These are phyloP conservation scores for Subacronicta megacephala DNA, from an alignment of 2,888 invertebrate species.

Conservation along the genomic window DNA sequence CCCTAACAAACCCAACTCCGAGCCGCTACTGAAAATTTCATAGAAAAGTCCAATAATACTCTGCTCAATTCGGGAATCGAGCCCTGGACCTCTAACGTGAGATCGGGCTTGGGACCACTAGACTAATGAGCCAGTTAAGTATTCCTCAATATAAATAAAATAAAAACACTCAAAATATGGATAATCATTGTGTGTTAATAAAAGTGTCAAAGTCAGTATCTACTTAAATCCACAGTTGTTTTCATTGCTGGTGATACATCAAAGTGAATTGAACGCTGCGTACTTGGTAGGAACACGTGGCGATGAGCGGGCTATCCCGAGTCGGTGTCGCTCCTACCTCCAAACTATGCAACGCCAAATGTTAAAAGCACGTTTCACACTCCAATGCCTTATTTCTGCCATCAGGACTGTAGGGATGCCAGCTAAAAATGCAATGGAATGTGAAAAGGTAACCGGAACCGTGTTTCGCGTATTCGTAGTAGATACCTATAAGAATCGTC, in stretches of 20 bases:
- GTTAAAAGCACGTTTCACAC: slow-evolving; percentile 30
- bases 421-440: slow-evolving; percentile 56
- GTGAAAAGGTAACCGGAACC: slow-evolving; percentile 46
- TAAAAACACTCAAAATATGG: too few relatives aligned
- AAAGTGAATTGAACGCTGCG: slow-evolving; percentile 43
- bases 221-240: slow-evolving; percentile 36
- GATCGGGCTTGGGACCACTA: too few relatives aligned
- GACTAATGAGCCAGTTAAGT: too few relatives aligned
- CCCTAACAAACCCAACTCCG: too few relatives aligned
- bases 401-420: slow-evolving; percentile 24
- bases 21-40: too few relatives aligned
- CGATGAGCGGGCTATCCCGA: slow-evolving; percentile 18
- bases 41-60: too few relatives aligned
- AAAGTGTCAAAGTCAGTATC: slow-evolving; percentile 20
- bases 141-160: too few relatives aligned
- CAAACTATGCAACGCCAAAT: slow-evolving; percentile 15
- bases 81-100: too few relatives aligned
- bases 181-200: slow-evolving; percentile 17
- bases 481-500: slow-evolving; percentile 45
- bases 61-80: too few relatives aligned
- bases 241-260: slow-evolving; percentile 43
- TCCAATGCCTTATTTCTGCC: slow-evolving; percentile 42
- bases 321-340: slow-evolving; percentile 15
- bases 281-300: slow-evolving; percentile 47
- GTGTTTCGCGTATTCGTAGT: slow-evolving; percentile 49